Conservation (phyloP, 1,140 invertebrate species). For the Harlomillsia oculata region DNA sequence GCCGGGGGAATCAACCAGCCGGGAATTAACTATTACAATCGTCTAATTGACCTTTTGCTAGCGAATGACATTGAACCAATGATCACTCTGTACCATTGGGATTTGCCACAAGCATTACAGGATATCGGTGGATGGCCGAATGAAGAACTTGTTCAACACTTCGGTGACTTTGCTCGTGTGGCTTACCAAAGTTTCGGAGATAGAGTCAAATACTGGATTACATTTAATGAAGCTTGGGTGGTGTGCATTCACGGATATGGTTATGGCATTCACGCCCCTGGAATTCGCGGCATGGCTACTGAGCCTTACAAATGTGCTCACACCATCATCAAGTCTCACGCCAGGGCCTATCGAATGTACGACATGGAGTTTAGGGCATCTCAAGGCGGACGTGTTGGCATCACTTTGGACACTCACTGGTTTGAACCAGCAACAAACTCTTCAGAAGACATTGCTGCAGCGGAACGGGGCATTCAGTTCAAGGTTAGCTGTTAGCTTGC, state of each 20-base stretch:
- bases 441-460: conserved; percentile 11
- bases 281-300: background rate
- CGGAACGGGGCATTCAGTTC: conserved; percentile 9
- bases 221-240: conserved; percentile 42
- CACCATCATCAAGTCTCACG: conserved; percentile 21
- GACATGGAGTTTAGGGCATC: conserved; percentile 10
- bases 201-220: conserved; percentile 43
- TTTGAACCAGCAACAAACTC: conserved; percentile 8
- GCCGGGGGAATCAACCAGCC: conserved; percentile 34
- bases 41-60: conserved; percentile 37
- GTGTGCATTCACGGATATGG: conserved; percentile 54
- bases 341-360: conserved; percentile 22
- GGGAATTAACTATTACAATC: conserved; percentile 39
- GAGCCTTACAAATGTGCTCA: conserved; percentile 23
- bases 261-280: conserved; percentile 17
- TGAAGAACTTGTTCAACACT: conserved; percentile 36
- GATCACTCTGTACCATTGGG: conserved; percentile 40
- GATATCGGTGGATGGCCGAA: conserved; percentile 43
- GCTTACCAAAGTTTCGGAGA: conserved; percentile 40
- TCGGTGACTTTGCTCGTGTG: conserved; percentile 40
- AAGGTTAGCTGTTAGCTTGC: conserved; percentile 47
- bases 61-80: conserved; percentile 37
- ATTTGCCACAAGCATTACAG: conserved; percentile 42
- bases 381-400: conserved; percentile 18
- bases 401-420: conserved; percentile 1